A percentile compares a stretch with the other conserved stretches of the same genome.
Evolutionary conservation across 1,140 invertebrate species (phyloP).

Genomic region (Drosophila sulfurigaster): DNA sequence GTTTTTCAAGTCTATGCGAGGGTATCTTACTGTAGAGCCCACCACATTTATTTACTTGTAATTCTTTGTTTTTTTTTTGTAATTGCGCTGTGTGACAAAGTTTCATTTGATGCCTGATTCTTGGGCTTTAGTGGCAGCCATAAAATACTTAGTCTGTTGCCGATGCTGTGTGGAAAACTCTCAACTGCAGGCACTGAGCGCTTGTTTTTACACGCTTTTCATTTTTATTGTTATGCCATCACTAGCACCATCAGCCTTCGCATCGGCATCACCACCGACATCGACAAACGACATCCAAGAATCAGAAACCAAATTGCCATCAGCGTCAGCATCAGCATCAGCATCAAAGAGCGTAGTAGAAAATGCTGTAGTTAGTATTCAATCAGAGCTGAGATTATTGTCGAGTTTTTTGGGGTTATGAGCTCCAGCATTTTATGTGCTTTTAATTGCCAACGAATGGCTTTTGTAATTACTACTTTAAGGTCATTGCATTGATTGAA

Average conservation of each 20-base stretch:
- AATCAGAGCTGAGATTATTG: constrained; percentile 67
- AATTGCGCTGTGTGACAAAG: constrained; percentile 74
- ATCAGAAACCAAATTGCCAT: constrained; percentile 49
- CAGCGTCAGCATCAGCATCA: constrained; percentile 54
- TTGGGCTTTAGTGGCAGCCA: constrained; percentile 63
- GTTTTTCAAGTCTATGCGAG: not conserved
- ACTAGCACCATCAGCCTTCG: constrained; percentile 53
- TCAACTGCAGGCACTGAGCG: constrained; percentile 40
- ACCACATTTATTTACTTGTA: not conserved
- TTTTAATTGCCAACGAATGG: constrained; percentile 61
- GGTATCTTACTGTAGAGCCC: not conserved
- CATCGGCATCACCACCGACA: not conserved
- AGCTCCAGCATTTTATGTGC: constrained; percentile 51
- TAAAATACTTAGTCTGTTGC: constrained; percentile 71
- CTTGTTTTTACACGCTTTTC: constrained; percentile 71
- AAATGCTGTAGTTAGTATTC: constrained; percentile 51
- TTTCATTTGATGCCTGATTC: constrained; percentile 60
- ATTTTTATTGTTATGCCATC: constrained; percentile 77
- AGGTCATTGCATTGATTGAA: constrained; percentile 38
- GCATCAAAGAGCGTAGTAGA: constrained; percentile 31
- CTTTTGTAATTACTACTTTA: constrained; percentile 50
- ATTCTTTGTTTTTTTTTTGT: constrained; percentile 41
- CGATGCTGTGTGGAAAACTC: constrained; percentile 20
- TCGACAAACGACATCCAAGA: not conserved
- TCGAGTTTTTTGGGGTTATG: constrained; percentile 27